phyloP scores from a whole-genome alignment of 2,113 vertebrate genomes.

The Callopanchax toddi region DNA sequence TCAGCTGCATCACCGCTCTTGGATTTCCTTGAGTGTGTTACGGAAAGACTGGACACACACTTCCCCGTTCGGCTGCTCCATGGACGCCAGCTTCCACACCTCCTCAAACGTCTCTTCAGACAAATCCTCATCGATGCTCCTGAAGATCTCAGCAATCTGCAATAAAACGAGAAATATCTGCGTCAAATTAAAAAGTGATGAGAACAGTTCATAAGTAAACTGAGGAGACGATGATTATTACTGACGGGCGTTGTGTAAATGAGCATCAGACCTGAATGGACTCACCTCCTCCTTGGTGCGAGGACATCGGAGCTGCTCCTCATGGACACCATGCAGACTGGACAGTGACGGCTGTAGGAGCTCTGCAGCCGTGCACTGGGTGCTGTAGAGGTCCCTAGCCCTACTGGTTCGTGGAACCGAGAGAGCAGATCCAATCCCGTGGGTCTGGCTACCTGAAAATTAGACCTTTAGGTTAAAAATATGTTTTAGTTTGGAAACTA shows the following conservation, averaged over 20 bases:
- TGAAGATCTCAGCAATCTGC: constrained; percentile 85
- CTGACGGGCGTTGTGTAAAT: too few species aligned
- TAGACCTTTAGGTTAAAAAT: too few species aligned
- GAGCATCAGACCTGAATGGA: too few species aligned
- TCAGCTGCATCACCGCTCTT: too few species aligned
- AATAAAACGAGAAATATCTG: constrained; percentile 11
- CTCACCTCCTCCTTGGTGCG: constrained; percentile 86
- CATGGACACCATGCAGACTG: constrained; percentile 78
- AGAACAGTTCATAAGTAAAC: background rate
- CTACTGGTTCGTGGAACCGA: constrained; percentile 79
- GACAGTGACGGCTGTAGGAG: constrained; percentile 83
- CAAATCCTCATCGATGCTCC: constrained; percentile 79
- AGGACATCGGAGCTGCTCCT: constrained; percentile 81
- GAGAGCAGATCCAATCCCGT: constrained; percentile 83
- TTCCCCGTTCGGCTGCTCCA: constrained; percentile 79
- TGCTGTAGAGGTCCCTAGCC: constrained; percentile 84
- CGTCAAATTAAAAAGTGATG: background rate
- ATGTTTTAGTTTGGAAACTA: too few species aligned
- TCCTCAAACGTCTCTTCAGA: constrained; percentile 84
- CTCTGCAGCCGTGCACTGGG: constrained; percentile 70
- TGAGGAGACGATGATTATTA: too few species aligned
- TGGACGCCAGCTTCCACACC: constrained; percentile 84
- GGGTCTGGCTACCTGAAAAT: constrained; percentile 72
- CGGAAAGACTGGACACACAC: constrained; percentile 85
- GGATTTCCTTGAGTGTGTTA: constrained; percentile 79